Evolutionary conservation across 2,113 vertebrate genomes (phyloP), one percentile per base, ranked within the genome.

Genomic region (Pelecanoides urinatrix): DNA sequence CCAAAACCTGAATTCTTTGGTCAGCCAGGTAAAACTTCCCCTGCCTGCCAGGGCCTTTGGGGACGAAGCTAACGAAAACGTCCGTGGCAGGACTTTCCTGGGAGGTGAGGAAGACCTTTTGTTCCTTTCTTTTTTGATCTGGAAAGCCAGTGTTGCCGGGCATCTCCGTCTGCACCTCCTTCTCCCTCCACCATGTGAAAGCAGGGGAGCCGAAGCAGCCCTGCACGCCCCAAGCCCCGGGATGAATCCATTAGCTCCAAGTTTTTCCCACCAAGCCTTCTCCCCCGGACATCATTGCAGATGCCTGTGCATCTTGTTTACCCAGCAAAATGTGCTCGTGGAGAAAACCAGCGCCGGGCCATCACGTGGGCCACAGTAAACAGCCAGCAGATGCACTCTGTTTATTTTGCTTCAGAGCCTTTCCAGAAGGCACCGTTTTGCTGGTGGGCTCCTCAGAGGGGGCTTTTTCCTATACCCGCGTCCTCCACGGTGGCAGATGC

Each of bases 341-440:
- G 20, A 92, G 92, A 71, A 89, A 92, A 96, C 83, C 34, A 86
- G 82, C 15, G 10, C 85, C 6, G 2, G 76, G 92, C 91, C 90
- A 16, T 98, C 98, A 98, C 67, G 68, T 98, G 98, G 91, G 73
- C 90, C 90, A 97, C 32, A 52, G 97, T 97, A 98, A 98, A 98
- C 97, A 98, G 94, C 94, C 91, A 81, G 96, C 98, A 98, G 98
- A 98, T 98, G 98, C 96, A 97, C 75, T 96, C 91, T 98, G 96
- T 98, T 98, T 98, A 97, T 97, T 98, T 97, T 98, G 95, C 95
- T 98, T 96, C 96, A 42, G 66, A 96, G 93, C 91, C 94, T 98
- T 98, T 98, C 96, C 98, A 97, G 97, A 97, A 97, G 90, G 94
- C 94, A 89, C 66, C 52, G 40, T 97, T 98, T 96, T 97, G 82